A percentile compares a stretch with the other conserved stretches of the same genome.
phyloP scores from a whole-genome alignment of 2,888 invertebrate species.

The Thysanoteuthis rhombus region DNA sequence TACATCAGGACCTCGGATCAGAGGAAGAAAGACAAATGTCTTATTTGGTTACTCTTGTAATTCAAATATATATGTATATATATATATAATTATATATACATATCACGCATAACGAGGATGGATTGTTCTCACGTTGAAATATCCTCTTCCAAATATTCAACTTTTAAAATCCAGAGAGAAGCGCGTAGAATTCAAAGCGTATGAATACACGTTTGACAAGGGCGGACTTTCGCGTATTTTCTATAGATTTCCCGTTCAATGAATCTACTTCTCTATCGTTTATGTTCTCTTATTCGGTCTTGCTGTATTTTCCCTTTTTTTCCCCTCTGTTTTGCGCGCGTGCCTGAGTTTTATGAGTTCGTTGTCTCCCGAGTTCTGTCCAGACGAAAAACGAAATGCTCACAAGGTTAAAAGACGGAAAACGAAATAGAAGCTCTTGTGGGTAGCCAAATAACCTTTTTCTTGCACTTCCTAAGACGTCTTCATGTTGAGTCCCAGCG shows the following conservation, averaged over 20 bases:
- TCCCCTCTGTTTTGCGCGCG: too few species aligned
- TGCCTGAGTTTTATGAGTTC: too few species aligned
- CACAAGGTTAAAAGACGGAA: slow-evolving; percentile 12
- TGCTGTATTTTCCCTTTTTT: neutral
- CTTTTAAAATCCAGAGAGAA: neutral
- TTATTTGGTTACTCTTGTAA: neutral
- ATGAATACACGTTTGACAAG: too few species aligned
- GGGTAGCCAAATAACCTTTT: neutral
- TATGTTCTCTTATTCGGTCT: neutral
- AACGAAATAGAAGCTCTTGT: slow-evolving; percentile 12
- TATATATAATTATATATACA: too few species aligned
- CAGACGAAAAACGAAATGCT: slow-evolving; percentile 12
- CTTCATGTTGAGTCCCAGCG: neutral
- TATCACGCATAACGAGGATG: neutral
- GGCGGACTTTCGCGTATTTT: too few species aligned
- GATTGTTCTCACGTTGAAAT: neutral
- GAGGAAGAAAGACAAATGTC: neutral
- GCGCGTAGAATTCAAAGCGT: too few species aligned
- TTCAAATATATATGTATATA: too few species aligned
- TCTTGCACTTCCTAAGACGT: neutral
- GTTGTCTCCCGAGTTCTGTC: neutral
- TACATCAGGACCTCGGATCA: neutral
- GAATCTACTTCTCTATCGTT: neutral
- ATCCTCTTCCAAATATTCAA: neutral
- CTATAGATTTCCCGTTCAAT: too few species aligned